Percentiles rank a stretch among this genome's conserved stretches.
Evolutionary conservation across 2,113 vertebrate genomes (phyloP).

Genomic region (Platichthys stellatus): DNA sequence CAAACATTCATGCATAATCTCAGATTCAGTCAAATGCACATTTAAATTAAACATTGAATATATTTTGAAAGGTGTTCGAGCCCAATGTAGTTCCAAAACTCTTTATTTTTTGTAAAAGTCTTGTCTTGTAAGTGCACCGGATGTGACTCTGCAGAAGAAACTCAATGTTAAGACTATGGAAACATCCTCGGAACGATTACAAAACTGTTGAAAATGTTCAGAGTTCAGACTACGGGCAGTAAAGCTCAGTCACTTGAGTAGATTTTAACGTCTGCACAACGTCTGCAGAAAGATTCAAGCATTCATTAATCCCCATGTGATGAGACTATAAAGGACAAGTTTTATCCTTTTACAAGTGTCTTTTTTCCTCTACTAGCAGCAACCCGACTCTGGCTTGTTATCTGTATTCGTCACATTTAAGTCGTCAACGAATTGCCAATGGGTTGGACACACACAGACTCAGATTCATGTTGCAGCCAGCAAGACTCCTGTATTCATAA

Average conservation of each 20-base stretch:
- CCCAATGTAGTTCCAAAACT: no score
- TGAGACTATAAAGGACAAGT: slow-evolving; percentile 11
- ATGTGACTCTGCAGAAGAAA: no score
- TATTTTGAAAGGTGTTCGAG: no score
- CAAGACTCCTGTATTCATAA: slow-evolving; percentile 14
- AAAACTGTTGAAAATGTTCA: background rate
- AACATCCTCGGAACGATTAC: no score
- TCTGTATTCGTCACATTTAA: slow-evolving; percentile 5
- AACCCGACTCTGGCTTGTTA: background rate
- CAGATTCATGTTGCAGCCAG: background rate
- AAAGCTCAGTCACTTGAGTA: background rate
- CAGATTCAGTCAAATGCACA: no score
- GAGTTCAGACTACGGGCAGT: slow-evolving; percentile 8
- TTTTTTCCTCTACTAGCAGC: background rate
- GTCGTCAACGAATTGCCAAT: slow-evolving; percentile 13
- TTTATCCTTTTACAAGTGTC: slow-evolving; percentile 22
- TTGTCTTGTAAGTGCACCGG: no score
- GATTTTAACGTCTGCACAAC: background rate
- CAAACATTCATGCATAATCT: no score
- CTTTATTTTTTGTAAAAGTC: background rate
- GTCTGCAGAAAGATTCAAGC: slow-evolving; percentile 23
- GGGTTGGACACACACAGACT: background rate
- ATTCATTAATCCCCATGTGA: slow-evolving; percentile 27
- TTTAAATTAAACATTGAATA: no score
- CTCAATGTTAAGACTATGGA: no score